Base-by-base conservation (phyloP, 2,888 invertebrate genomes). In the Diarsia rubi region DNA sequence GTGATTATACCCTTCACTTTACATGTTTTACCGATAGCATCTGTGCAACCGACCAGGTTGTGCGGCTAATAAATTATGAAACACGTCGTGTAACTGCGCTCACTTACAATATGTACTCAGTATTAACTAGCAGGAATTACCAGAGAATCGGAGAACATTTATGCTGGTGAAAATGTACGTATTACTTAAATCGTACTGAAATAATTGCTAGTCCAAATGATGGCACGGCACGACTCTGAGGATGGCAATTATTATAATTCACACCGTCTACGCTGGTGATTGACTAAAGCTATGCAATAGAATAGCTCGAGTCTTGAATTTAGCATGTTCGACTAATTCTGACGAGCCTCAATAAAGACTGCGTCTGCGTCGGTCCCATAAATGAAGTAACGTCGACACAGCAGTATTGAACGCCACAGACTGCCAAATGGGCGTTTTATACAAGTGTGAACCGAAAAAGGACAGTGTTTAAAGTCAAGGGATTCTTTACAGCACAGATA, bases 11-110 rank as follows among this genome's bases (percentile, higher is more conserved):
- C 86, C 81, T 86, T 87, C 86, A 87, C 87, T 86, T 87, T 83
- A 85, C 75, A 85, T 83, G 78, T 75, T 75, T 57, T 67, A 81
- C 69, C 31, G 83, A 86, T 86, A 86, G 76, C 83, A 86, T 87
- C 86, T 78, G 80, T 79, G 87, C 79, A 81, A 81, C 83, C 75
- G 69, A 69, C 76, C 72, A 73, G 74, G 81, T 79, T 83, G 78
- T 82, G 81, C 83, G 71, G 67, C 75, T 72, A 78, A 79, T 87
- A 86, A 86, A 88, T 86, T 87, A 86, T 86, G 88, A 86, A 86
- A 86, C 75, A 77, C 76, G 69, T 65, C 75, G 67, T 77, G 79
- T 84, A 78, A 77, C 80, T 63, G 75, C 78, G 70, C 74, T 62
- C 66, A 69, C 76, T 72, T 77, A 79, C 73, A 75, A 60, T 75